Evolutionary conservation across 1,140 invertebrate genomes (phyloP).

Genomic region (Samia ricini): DNA sequence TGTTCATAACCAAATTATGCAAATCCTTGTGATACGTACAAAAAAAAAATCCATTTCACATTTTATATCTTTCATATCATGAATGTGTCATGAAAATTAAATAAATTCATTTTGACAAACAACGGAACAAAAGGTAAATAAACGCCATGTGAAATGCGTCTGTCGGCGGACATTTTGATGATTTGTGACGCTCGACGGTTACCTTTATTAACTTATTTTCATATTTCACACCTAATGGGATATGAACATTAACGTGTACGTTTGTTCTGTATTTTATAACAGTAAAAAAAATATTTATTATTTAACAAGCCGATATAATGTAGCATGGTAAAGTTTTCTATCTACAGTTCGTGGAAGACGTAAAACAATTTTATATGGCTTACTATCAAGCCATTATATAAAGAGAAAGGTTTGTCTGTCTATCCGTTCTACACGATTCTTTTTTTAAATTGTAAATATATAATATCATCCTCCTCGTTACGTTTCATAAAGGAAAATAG

Average conservation of each 20-base stretch:
- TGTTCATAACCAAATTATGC: neutral
- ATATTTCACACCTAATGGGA: constrained; percentile 31
- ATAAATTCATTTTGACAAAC: constrained; percentile 68
- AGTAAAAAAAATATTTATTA: neutral
- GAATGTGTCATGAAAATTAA: constrained; percentile 50
- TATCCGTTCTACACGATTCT: too few relatives aligned
- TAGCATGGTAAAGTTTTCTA: too few relatives aligned
- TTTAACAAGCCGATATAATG: too few relatives aligned
- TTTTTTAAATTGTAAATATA: too few relatives aligned
- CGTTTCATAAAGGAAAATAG: too few relatives aligned
- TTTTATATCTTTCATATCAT: constrained; percentile 19
- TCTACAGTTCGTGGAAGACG: too few relatives aligned
- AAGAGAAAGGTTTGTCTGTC: too few relatives aligned
- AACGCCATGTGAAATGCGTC: constrained; percentile 45
- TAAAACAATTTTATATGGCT: too few relatives aligned
- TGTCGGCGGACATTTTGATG: constrained; percentile 46
- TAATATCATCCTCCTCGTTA: too few relatives aligned
- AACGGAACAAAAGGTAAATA: constrained; percentile 48
- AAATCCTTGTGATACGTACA: neutral
- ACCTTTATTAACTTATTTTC: constrained; percentile 44
- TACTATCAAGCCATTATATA: too few relatives aligned
- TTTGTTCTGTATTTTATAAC: neutral
- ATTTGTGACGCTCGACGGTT: constrained; percentile 47
- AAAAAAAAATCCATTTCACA: neutral
- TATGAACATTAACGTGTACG: constrained; percentile 17